Evolutionary conservation across 2,888 invertebrate species (phyloP).

Genomic region (Acanthosepion lycidas): DNA sequence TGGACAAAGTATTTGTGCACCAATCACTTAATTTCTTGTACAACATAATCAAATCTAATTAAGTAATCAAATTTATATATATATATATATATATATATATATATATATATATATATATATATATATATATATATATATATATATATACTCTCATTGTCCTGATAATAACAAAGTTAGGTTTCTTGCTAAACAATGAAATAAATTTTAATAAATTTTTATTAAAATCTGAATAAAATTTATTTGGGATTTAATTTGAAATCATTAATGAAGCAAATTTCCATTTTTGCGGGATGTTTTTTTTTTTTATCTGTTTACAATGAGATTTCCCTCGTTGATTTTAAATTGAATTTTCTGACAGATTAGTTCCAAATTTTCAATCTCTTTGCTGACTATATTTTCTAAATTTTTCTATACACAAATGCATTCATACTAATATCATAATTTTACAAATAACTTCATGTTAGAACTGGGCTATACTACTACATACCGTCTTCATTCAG

Average conservation of each 20-base stretch:
- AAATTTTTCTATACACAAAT: background rate
- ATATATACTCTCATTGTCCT: background rate
- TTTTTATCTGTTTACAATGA: background rate
- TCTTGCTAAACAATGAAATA: background rate
- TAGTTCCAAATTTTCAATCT: background rate
- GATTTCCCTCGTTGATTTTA: conserved; percentile 21
- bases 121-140: background rate
- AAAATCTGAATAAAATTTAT: background rate
- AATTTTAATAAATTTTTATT: background rate
- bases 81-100: background rate
- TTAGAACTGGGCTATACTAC: no score
- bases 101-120: background rate
- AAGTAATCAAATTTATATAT: background rate
- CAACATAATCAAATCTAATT: background rate
- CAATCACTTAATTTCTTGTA: background rate
- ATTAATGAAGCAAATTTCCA: background rate
- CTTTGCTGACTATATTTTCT: background rate
- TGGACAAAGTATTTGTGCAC: background rate
- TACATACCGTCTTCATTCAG: no score
- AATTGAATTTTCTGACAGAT: background rate
- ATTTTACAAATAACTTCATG: no score
- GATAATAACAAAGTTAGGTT: background rate
- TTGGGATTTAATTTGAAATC: conserved; percentile 2
- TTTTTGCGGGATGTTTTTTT: background rate
- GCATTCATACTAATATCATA: background rate